phyloP scores from a whole-genome alignment of 2,113 vertebrate genomes.

The Dasyurus viverrinus region DNA sequence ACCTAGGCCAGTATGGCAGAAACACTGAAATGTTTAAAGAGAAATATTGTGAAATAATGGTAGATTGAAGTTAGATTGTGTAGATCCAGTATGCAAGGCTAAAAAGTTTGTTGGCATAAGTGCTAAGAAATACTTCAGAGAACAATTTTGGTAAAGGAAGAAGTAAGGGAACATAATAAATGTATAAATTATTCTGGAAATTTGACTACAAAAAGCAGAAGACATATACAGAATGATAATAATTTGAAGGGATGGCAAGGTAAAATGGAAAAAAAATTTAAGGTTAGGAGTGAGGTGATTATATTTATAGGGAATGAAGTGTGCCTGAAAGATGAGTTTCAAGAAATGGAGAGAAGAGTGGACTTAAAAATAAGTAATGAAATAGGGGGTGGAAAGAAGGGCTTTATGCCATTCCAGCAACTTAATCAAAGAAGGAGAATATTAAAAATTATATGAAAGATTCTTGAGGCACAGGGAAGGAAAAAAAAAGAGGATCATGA shows the following conservation, averaged over 20 bases:
- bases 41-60: neutral
- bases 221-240: neutral
- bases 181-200: neutral
- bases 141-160: neutral
- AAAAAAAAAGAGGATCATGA: neutral
- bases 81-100: neutral
- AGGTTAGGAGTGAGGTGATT: neutral
- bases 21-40: neutral
- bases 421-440: neutral
- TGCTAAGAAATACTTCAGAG: no score
- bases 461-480: neutral
- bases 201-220: neutral
- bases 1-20: neutral
- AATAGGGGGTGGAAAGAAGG: neutral
- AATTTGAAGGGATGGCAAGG: neutral
- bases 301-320: neutral
- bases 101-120: neutral
- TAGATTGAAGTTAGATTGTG: neutral
- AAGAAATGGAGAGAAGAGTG: neutral
- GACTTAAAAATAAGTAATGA: neutral
- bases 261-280: neutral
- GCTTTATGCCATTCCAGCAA: neutral
- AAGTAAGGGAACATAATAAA: neutral
- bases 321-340: neutral
- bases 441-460: neutral